Conservation (phyloP, 2,797 vertebrate species). For the Lepilemur septentrionalis region DNA sequence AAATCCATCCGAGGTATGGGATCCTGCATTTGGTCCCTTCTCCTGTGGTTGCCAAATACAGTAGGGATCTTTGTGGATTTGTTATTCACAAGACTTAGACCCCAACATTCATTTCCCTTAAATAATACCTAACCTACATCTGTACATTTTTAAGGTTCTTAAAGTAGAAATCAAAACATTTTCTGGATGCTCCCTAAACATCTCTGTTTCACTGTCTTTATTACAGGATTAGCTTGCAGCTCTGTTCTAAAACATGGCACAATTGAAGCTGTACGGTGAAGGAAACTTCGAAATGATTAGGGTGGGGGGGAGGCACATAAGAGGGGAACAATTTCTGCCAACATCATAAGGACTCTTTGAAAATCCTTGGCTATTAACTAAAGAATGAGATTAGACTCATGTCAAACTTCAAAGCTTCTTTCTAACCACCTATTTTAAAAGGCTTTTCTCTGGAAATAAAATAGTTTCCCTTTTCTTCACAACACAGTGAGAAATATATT, state of each 20-base stretch:
- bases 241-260: constrained; percentile 34
- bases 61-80: neutral
- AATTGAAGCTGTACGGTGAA: constrained; percentile 19
- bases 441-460: constrained; percentile 62
- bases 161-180: constrained; percentile 31
- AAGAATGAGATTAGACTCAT: constrained; percentile 71
- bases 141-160: neutral
- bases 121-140: neutral
- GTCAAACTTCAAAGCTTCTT: constrained; percentile 74
- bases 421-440: constrained; percentile 66
- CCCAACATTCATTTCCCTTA: neutral
- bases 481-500: constrained; percentile 57
- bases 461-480: constrained; percentile 62
- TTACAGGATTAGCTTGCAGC: constrained; percentile 17
- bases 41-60: neutral
- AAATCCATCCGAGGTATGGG: neutral
- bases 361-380: constrained; percentile 70
- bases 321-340: constrained; percentile 30
- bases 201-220: constrained; percentile 35
- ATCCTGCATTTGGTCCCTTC: neutral
- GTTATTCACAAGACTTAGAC: neutral
- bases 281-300: constrained; percentile 52
- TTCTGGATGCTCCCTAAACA: neutral
- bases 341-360: constrained; percentile 69
- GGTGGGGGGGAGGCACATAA: neutral